phyloP scores from a whole-genome alignment of 1,140 invertebrate species.

The Monomorium pharaonis region DNA sequence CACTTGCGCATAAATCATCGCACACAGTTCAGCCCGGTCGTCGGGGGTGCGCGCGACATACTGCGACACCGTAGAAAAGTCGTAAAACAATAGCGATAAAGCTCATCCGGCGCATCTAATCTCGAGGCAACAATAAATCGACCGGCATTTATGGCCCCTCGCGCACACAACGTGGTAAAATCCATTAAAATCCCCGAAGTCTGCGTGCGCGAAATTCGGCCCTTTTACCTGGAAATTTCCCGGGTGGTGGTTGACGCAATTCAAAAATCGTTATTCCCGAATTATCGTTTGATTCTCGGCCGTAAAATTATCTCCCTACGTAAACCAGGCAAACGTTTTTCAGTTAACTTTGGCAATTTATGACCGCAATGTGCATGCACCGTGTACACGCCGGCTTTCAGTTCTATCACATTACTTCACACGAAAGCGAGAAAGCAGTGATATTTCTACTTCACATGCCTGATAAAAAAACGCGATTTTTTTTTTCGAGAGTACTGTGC shows the following conservation, averaged over 20 bases:
- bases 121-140: slow-evolving; percentile 58
- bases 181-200: slow-evolving; percentile 33
- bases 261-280: slow-evolving; percentile 7
- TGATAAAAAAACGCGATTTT: not conserved
- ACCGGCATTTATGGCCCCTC: slow-evolving; percentile 28
- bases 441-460: not conserved
- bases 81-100: slow-evolving; percentile 58
- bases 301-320: not conserved
- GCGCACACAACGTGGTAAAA: not conserved
- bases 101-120: slow-evolving; percentile 55
- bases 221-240: not conserved
- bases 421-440: not conserved
- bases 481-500: too few relatives aligned
- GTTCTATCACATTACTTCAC: not conserved
- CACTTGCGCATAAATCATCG: slow-evolving; percentile 42
- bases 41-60: slow-evolving; percentile 16
- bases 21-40: not conserved
- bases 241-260: not conserved
- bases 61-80: slow-evolving; percentile 46
- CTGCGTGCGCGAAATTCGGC: not conserved
- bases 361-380: not conserved
- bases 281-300: not conserved
- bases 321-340: not conserved
- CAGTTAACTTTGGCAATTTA: slow-evolving; percentile 26
- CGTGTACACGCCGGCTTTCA: not conserved